Percentiles rank a stretch among this genome's conserved stretches.
phyloP scores from a whole-genome alignment of 2,888 invertebrate species.

The Nemapogon koenigi region DNA sequence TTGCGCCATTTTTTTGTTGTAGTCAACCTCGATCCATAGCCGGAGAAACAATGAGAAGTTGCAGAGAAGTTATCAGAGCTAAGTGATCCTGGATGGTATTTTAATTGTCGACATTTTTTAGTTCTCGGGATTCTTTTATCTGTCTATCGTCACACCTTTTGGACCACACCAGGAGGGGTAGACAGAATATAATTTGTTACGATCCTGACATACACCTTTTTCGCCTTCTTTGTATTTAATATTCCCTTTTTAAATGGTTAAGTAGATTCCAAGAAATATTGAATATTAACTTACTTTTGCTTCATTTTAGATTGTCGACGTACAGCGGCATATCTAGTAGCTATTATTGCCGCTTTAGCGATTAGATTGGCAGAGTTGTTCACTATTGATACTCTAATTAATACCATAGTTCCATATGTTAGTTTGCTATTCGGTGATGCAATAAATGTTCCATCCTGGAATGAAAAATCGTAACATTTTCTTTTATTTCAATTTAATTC shows the following conservation, averaged over 20 bases:
- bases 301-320: slow-evolving; percentile 86
- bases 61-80: no score
- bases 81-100: no score
- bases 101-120: no score
- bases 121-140: no score
- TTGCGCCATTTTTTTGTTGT: no score
- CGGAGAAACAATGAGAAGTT: no score
- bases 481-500: not conserved
- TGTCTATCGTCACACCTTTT: no score
- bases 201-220: no score
- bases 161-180: no score
- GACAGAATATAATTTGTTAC: no score
- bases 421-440: slow-evolving; percentile 80
- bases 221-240: no score
- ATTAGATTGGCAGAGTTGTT: slow-evolving; percentile 73
- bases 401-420: slow-evolving; percentile 91
- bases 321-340: slow-evolving; percentile 88
- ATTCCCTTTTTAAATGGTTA: not conserved
- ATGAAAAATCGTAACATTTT: slow-evolving; percentile 14
- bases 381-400: slow-evolving; percentile 84
- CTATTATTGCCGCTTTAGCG: slow-evolving; percentile 83
- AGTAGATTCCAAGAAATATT: not conserved
- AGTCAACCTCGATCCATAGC: no score
- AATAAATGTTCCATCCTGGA: slow-evolving; percentile 82
- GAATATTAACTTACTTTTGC: slow-evolving; percentile 70